Evolutionary conservation across 2,797 vertebrate species (phyloP).

Genomic region (Microctenopoma lineatum): DNA sequence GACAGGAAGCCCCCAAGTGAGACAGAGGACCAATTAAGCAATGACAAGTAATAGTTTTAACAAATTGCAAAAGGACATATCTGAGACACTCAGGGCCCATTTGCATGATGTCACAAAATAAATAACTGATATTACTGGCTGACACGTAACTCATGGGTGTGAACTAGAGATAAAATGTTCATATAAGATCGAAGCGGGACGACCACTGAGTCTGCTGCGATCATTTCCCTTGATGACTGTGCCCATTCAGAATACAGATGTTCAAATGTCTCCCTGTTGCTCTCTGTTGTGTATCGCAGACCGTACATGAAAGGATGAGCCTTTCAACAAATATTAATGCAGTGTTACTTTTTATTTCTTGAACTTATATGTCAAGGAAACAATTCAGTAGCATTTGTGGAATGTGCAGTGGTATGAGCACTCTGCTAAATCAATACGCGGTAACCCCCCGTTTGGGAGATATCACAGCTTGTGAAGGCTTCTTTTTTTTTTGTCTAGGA

Average conservation of each 20-base stretch:
- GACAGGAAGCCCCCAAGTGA: slow-evolving; percentile 39
- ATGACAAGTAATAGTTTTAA: slow-evolving; percentile 74
- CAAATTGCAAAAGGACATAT: slow-evolving; percentile 70
- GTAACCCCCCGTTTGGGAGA: neutral
- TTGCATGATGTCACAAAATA: slow-evolving; percentile 68
- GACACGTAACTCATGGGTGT: slow-evolving; percentile 51
- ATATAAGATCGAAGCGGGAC: slow-evolving; percentile 64
- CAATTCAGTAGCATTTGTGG: no score
- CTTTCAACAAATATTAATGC: neutral
- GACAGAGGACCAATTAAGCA: slow-evolving; percentile 70
- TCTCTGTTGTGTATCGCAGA: slow-evolving; percentile 8
- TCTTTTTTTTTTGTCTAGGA: neutral
- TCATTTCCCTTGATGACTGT: slow-evolving; percentile 48
- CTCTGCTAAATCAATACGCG: neutral
- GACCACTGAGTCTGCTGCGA: slow-evolving; percentile 49
- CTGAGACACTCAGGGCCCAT: slow-evolving; percentile 68
- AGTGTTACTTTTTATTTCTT: neutral
- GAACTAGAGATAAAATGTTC: slow-evolving; percentile 66
- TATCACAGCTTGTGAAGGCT: neutral
- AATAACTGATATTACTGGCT: slow-evolving; percentile 71
- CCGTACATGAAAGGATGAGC: neutral
- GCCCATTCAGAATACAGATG: slow-evolving; percentile 71
- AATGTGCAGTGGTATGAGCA: neutral
- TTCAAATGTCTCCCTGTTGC: slow-evolving; percentile 42
- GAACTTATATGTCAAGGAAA: no score